Evolutionary conservation across 2,113 vertebrate species (phyloP).

Genomic region (Nannospalax galili): DNA sequence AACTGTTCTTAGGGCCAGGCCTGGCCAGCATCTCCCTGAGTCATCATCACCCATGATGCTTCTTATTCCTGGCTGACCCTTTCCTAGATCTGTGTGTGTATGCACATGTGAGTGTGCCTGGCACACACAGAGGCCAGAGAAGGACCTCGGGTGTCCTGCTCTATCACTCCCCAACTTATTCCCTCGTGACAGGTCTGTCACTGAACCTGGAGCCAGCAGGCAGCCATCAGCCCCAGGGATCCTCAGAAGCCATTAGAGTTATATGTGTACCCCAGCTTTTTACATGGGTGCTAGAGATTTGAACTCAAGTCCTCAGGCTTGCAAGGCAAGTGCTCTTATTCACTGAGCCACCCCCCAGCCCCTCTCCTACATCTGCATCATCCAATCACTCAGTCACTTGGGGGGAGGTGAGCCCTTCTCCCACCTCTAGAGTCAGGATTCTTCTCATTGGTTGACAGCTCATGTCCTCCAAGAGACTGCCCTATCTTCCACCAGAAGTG

Average conservation of each 20-base stretch:
- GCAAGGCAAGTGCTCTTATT: neutral
- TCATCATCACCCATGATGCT: neutral
- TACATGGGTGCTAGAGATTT: neutral
- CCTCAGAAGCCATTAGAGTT: neutral
- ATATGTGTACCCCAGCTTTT: neutral
- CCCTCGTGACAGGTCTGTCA: no score
- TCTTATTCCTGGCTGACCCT: neutral
- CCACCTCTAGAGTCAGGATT: neutral
- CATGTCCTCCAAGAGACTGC: no score
- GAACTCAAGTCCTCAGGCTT: neutral
- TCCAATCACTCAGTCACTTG: neutral
- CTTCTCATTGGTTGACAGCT: neutral
- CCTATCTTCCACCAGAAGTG: neutral
- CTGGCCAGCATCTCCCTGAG: conserved; percentile 14
- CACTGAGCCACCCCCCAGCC: neutral
- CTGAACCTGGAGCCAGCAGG: neutral
- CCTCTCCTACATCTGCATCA: neutral
- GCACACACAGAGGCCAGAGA: neutral
- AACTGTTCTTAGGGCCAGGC: neutral
- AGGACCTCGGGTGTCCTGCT: neutral
- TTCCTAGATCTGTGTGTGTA: neutral
- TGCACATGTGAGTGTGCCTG: neutral
- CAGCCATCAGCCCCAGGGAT: neutral
- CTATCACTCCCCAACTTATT: neutral
- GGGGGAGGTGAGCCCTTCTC: neutral